These are phyloP conservation scores for Folsomia candida DNA, from an alignment of 2,888 invertebrate species.

Conservation along the genomic window DNA sequence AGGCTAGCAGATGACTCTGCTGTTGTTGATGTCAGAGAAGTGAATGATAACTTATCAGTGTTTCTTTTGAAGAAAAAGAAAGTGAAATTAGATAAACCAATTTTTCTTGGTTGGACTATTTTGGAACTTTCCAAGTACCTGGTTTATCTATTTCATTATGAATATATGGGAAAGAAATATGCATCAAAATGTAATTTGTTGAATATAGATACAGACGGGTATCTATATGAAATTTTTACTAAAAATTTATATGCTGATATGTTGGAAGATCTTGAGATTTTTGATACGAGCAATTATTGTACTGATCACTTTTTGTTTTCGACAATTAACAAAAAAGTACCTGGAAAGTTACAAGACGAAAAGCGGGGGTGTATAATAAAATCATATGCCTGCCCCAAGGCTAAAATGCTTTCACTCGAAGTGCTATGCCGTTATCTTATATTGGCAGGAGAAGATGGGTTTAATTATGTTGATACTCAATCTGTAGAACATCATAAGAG, in stretches of 20 bases:
- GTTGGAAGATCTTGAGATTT: neutral
- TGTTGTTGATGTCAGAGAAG: no score
- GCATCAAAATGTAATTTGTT: neutral
- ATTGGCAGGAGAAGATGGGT: no score
- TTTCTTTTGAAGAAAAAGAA: neutral
- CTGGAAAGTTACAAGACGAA: neutral
- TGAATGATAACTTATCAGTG: no score
- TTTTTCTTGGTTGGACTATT: neutral
- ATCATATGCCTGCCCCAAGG: no score
- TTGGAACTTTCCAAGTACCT: neutral
- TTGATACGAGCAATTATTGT: neutral
- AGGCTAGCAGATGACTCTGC: no score
- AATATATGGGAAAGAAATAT: neutral
- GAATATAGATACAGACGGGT: no score
- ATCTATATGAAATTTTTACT: neutral
- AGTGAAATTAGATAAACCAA: no score
- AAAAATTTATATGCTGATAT: neutral
- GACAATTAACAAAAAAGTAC: neutral
- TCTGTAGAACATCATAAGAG: neutral
- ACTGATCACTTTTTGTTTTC: neutral
- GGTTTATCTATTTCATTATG: neutral
- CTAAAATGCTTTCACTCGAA: neutral
- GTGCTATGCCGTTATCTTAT: no score
- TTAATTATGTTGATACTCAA: neutral
- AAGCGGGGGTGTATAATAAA: neutral